Base-by-base conservation (phyloP, 2,113 vertebrate genomes). In the Struthidea cinerea region DNA sequence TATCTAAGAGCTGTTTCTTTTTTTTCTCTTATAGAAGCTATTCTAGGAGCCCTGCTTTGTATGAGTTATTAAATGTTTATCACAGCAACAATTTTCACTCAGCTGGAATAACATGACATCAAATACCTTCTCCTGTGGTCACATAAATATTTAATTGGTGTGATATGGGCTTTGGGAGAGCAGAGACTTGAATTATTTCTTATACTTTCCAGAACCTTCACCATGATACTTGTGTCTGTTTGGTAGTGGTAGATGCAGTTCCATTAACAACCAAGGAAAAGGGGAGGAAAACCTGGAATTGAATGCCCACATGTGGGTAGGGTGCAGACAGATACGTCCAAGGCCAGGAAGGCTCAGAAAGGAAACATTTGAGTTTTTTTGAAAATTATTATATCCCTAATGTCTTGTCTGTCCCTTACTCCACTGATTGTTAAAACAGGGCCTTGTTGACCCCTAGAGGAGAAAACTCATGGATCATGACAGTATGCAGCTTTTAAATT, bases 61-160 rank as follows among this genome's bases (percentile, higher is more conserved):
- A 77, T 56, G 73, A 92, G 83, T 79, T 79, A 88, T 88, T 67
- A 80, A 93, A 42, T 88, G 74, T 67, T 94, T 93, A 84, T 89
- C 49, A 71, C 37, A 84, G 39, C 39, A 70, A 60, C 10, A 30
- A 35, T 94, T 91, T 87, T 74, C 44, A 74, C 37, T 35, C 80
- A 74, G 41, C 26, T 89, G 55, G 82, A 94, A 91, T 53, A n/a
- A 39, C 23, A 39, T 35, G 18, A 30, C 27, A 28, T 76, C 37
- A 86, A 60, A 80, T n/a, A 69, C 18, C 41, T 86, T 90, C 49
- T 91, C 18, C 17, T 73, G n/a, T 23, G 75, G 49, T 68, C 44
- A 56, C 24, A 64, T 94, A 71, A 83, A 89, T 92, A 80, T 92
- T 94, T 84, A 76, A 65, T 64, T 84, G 37, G 11, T 61, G 10